Evolutionary conservation across 1,140 invertebrate genomes (phyloP).

Genomic region (Lanistes nyassanus): DNA sequence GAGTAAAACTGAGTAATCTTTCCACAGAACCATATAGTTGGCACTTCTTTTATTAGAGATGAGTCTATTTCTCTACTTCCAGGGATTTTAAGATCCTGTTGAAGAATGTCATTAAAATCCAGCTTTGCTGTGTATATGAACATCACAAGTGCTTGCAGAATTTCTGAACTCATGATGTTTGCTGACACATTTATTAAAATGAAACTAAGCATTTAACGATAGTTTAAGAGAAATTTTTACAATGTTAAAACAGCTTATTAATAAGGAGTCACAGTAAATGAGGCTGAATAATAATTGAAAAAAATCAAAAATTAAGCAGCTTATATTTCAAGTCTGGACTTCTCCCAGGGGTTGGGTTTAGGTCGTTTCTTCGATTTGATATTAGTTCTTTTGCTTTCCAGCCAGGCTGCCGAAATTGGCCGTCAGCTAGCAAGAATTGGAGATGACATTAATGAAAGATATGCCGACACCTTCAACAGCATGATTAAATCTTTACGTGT

Average conservation of each 20-base stretch:
- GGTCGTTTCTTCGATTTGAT: neutral
- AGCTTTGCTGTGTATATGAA: neutral
- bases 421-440: constrained; percentile 58
- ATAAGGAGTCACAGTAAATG: neutral
- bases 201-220: neutral
- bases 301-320: neutral
- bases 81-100: neutral
- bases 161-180: neutral
- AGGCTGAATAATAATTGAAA: neutral
- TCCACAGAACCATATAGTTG: neutral
- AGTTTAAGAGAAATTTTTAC: neutral
- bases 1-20: neutral
- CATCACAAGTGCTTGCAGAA: neutral
- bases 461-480: constrained; percentile 49
- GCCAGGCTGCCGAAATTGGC: constrained; percentile 56
- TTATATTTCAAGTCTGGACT: neutral
- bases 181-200: neutral
- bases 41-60: neutral
- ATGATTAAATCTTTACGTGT: constrained; percentile 52
- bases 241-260: neutral
- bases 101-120: neutral
- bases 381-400: constrained; percentile 27
- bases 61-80: neutral
- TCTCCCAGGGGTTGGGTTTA: neutral
- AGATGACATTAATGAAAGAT: constrained; percentile 58